Evolutionary conservation across 2,888 invertebrate species (phyloP).

Genomic region (Drosophila mayaguana): DNA sequence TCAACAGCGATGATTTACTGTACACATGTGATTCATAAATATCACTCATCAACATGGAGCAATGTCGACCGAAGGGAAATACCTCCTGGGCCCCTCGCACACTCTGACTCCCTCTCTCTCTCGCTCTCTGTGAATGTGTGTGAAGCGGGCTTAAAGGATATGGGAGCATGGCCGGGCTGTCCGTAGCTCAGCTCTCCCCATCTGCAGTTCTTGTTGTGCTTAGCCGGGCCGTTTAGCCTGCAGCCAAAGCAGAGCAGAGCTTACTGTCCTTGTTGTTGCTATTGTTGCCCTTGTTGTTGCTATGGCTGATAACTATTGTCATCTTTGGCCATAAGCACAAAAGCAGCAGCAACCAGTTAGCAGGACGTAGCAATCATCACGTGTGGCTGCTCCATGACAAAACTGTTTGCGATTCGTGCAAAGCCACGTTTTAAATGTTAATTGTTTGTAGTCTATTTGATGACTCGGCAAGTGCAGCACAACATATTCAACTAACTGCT

Average conservation of each 20-base stretch:
- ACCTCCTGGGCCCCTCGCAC: not conserved
- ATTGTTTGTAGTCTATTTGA: slow-evolving; percentile 55
- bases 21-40: slow-evolving; percentile 79
- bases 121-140: not conserved
- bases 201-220: slow-evolving; percentile 20
- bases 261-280: slow-evolving; percentile 16
- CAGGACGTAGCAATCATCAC: slow-evolving; percentile 6
- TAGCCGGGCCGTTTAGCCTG: slow-evolving; percentile 42
- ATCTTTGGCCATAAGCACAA: slow-evolving; percentile 30
- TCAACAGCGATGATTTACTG: slow-evolving; percentile 63
- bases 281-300: slow-evolving; percentile 4
- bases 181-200: not conserved
- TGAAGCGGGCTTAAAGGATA: not conserved
- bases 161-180: not conserved
- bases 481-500: not conserved
- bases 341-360: slow-evolving; percentile 3
- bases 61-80: slow-evolving; percentile 5
- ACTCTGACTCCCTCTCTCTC: not conserved
- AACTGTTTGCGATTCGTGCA: slow-evolving; percentile 19
- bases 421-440: slow-evolving; percentile 65
- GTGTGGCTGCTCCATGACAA: slow-evolving; percentile 1
- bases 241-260: slow-evolving; percentile 16
- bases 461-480: slow-evolving; percentile 21
- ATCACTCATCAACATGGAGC: slow-evolving; percentile 62
- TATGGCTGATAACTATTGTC: slow-evolving; percentile 33